Conservation (phyloP, 1,140 invertebrate genomes). For the Tetramorium parvispinum region DNA sequence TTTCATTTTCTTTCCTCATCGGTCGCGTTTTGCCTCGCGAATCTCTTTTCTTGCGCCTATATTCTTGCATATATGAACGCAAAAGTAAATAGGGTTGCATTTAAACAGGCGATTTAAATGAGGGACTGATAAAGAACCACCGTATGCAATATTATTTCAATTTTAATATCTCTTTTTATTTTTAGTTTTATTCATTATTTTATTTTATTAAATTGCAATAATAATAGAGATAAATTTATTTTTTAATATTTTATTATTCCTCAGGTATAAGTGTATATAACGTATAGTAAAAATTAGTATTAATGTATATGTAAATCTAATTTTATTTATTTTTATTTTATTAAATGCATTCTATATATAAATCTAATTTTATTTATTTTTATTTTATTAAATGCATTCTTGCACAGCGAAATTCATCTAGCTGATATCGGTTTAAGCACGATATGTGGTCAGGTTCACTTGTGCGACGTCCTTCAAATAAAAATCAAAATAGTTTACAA, state of each 20-base stretch:
- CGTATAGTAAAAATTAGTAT: neutral
- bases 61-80: neutral
- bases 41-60: conserved; percentile 26
- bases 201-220: neutral
- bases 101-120: conserved; percentile 58
- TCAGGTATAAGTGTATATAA: conserved; percentile 41
- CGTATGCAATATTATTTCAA: neutral
- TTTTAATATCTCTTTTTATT: neutral
- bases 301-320: too few species aligned
- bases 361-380: too few species aligned
- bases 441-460: conserved; percentile 29
- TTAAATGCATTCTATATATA: neutral
- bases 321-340: too few species aligned
- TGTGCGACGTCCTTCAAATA: conserved; percentile 37
- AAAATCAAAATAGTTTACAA: conserved; percentile 12
- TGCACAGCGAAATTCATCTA: neutral
- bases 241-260: conserved; percentile 61
- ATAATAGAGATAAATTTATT: conserved; percentile 26
- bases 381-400: neutral
- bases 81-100: conserved; percentile 65
- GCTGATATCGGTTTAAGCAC: neutral
- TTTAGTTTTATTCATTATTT: neutral
- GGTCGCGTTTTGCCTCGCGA: neutral
- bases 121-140: neutral
- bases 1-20: neutral